Evolutionary conservation across 2,888 invertebrate species (phyloP).

Genomic region (Rhyacophila evoluta): DNA sequence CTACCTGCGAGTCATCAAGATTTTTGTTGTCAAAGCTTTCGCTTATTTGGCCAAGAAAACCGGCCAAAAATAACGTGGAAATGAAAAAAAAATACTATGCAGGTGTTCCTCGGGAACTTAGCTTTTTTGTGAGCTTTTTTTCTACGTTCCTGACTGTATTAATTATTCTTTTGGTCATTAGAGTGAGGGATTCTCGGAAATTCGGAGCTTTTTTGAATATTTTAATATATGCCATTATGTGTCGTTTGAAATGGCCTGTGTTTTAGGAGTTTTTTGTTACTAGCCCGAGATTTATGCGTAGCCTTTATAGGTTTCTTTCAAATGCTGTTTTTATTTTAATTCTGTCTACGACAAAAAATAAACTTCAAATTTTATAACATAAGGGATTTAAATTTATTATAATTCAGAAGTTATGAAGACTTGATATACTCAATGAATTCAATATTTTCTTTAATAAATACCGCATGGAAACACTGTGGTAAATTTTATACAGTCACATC

Average conservation of each 20-base stretch:
- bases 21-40: conserved; percentile 52
- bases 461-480: no score
- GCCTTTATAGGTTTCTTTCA: not conserved
- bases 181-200: conserved; percentile 48
- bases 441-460: no score
- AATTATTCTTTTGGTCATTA: conserved; percentile 54
- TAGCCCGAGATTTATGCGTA: conserved; percentile 31
- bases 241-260: not conserved
- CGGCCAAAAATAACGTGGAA: conserved; percentile 40
- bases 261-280: conserved; percentile 40
- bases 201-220: conserved; percentile 31
- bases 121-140: conserved; percentile 46
- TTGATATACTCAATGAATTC: no score
- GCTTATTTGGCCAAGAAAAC: conserved; percentile 47
- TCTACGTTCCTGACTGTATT: conserved; percentile 44
- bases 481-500: no score
- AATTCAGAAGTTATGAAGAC: no score
- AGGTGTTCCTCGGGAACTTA: conserved; percentile 50
- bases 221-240: conserved; percentile 44
- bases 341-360: not conserved
- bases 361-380: not conserved
- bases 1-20: conserved; percentile 44
- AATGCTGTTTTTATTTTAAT: not conserved
- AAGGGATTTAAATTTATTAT: no score
- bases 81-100: conserved; percentile 50